Evolutionary conservation across 2,797 vertebrate species (phyloP).

Genomic region (Calcarius lapponicus): DNA sequence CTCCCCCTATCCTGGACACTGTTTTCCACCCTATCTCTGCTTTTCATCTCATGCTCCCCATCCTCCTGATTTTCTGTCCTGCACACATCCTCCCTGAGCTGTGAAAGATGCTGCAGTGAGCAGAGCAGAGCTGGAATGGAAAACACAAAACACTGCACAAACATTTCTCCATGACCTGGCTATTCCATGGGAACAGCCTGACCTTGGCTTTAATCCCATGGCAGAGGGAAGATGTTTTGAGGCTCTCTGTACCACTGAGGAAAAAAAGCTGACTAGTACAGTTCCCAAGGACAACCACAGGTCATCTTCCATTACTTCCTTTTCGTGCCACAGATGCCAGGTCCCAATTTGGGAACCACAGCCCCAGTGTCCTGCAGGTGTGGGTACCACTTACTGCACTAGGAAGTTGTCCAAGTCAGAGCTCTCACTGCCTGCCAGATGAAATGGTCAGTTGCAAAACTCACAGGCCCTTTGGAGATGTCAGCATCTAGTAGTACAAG

Average conservation of each 20-base stretch:
- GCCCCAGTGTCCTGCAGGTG: neutral
- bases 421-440: neutral
- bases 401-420: neutral
- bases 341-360: neutral
- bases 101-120: neutral
- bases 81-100: neutral
- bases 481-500: neutral
- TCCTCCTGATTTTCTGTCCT: neutral
- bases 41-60: neutral
- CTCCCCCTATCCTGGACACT: neutral
- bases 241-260: neutral
- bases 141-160: neutral
- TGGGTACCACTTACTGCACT: neutral
- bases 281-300: neutral
- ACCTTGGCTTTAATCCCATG: neutral
- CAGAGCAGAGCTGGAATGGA: neutral
- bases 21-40: neutral
- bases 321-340: neutral
- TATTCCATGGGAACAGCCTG: neutral
- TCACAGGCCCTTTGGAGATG: neutral
- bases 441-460: neutral
- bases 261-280: neutral
- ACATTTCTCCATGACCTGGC: neutral
- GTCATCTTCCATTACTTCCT: neutral
- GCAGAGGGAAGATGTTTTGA: neutral